Base-by-base conservation (phyloP, 1,140 invertebrate genomes). In the Holcopasites calliopsidis region DNA sequence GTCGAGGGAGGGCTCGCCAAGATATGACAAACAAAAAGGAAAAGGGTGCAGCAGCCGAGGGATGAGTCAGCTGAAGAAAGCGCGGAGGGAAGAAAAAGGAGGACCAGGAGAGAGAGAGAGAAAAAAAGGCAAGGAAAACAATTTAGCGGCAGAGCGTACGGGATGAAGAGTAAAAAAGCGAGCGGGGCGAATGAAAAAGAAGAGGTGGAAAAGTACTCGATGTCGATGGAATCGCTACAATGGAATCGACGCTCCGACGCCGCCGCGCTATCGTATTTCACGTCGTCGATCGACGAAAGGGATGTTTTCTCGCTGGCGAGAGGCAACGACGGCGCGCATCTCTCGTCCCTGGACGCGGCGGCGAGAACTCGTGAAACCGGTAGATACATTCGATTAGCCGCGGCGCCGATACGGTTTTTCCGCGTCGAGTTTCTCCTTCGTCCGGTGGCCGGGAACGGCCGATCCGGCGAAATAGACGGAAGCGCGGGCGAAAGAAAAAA, bases 201-300 rank as follows among this genome's bases (percentile, higher is more conserved):
- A 33, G 69, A 47, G 11, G 35, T 49, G 52, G 49, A 57, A 38
- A 64, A 40, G 8, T 26, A 28, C 44, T 42, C 50, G 52, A 31
- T 70, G 64, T 55, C 62, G 73, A 49, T 49, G 60, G 38, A 64
- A 80, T 73, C 60, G 65, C 65, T 42, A 72, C 69, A 80, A 73
- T 54, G 71, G 75, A 71, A 77, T 77, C 54, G 62, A 68, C 68
- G 72, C 49, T 42, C 74, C 62, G 54, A 61, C 75, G 42, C 54
- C 44, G 44, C n/a, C 35, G 52, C 31, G 33, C 54, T 61, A 57
- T 78, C 72, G 76, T 60, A 68, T 75, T 68, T 68, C 55, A 66
- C 60, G 58, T 77, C 50, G 35, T 26, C 16, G 33, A 26, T 49
- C 64, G 47, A 52, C 64, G 64, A 40, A 38, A 50, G 18, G 47